These are phyloP conservation scores for Anastatus disparis DNA, from an alignment of 1,140 invertebrate species.

Conservation along the genomic window DNA sequence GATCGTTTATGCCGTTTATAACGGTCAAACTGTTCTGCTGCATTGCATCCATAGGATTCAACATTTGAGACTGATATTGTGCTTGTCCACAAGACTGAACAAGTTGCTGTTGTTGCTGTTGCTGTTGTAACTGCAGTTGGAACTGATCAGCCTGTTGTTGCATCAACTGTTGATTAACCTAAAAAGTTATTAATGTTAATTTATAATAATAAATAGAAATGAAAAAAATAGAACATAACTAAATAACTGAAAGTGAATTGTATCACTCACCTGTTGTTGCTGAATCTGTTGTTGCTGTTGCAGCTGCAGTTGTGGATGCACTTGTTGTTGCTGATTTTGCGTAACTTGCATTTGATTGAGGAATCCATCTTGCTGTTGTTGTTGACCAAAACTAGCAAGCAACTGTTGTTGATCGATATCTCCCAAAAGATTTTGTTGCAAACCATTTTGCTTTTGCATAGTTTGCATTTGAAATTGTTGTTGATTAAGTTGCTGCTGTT, in stretches of 20 bases:
- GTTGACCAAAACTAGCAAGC: slow-evolving; percentile 56
- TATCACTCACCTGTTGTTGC: slow-evolving; percentile 43
- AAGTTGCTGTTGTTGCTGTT: slow-evolving; percentile 54
- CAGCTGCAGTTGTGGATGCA: slow-evolving; percentile 56
- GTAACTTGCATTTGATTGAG: slow-evolving; percentile 57
- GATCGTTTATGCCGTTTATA: slow-evolving; percentile 56
- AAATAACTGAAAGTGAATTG: no score
- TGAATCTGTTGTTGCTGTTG: slow-evolving; percentile 50
- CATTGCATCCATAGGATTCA: slow-evolving; percentile 55
- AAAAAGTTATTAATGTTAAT: slow-evolving; percentile 5
- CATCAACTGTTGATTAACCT: slow-evolving; percentile 52
- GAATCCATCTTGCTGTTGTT: slow-evolving; percentile 54
- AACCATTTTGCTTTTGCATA: slow-evolving; percentile 53
- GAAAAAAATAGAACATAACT: no score
- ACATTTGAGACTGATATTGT: slow-evolving; percentile 57
- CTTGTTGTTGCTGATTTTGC: slow-evolving; percentile 55
- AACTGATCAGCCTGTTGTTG: slow-evolving; percentile 54
- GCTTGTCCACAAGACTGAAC: slow-evolving; percentile 55
- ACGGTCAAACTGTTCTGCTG: slow-evolving; percentile 50
- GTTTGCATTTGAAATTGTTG: slow-evolving; percentile 50
- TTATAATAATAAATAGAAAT: no score
- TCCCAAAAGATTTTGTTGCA: slow-evolving; percentile 54
- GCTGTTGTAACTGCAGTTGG: slow-evolving; percentile 56
- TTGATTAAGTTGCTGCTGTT: slow-evolving; percentile 52
- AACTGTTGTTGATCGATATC: slow-evolving; percentile 58